These are phyloP conservation scores for Nymphicus hollandicus DNA, from an alignment of 2,113 vertebrate genomes.

Conservation along the genomic window DNA sequence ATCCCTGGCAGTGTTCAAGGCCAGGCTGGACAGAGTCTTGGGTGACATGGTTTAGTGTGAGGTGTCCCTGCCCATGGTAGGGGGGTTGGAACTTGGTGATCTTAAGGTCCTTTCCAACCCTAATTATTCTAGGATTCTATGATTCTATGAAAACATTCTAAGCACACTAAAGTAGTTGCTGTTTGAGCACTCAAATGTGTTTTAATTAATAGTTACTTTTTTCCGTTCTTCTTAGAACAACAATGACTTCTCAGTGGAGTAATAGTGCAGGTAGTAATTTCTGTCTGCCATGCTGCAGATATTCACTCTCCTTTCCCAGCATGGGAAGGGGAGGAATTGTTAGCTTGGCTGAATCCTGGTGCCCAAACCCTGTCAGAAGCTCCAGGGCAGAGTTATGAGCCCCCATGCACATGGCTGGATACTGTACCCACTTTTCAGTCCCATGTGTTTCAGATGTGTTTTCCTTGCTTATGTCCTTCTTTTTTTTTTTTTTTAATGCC, in stretches of 20 bases:
- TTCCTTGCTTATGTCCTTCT: fast-evolving
- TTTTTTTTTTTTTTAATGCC: not conserved
- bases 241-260: not conserved
- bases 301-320: not conserved
- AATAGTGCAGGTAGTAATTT: not conserved
- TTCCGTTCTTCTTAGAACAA: not conserved
- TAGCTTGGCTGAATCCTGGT: not conserved
- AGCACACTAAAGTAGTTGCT: not conserved
- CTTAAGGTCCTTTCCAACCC: too few relatives aligned
- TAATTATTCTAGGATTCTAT: too few relatives aligned
- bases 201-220: not conserved
- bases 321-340: not conserved
- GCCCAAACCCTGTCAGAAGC: not conserved
- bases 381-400: not conserved
- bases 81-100: too few relatives aligned
- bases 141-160: not conserved
- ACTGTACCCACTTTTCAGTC: fast-evolving
- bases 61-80: too few relatives aligned
- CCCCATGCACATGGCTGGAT: fast-evolving
- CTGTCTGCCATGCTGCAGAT: not conserved
- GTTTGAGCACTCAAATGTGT: not conserved
- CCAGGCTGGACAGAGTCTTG: too few relatives aligned
- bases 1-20: too few relatives aligned
- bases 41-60: too few relatives aligned
- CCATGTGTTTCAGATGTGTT: fast-evolving